Evolutionary conservation across 2,888 invertebrate genomes (phyloP).

Genomic region (Stenurella melanura): DNA sequence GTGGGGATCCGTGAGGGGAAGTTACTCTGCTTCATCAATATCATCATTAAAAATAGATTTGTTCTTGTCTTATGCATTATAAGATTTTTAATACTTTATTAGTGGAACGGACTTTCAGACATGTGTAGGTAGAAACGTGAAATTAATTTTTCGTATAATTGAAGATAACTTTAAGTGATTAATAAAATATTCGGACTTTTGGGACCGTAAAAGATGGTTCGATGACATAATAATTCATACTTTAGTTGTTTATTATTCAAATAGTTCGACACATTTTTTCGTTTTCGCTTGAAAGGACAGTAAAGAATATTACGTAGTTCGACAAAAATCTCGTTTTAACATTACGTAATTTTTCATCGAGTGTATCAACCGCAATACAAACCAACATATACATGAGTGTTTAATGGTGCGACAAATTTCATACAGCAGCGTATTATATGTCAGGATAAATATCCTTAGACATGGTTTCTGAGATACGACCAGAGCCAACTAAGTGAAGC

Average conservation of each 20-base stretch:
- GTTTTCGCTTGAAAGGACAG: background rate
- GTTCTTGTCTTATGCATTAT: no score
- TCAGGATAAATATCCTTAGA: conserved; percentile 71
- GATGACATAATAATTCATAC: background rate
- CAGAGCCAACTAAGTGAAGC: conserved; percentile 71
- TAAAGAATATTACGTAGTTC: conserved; percentile 14
- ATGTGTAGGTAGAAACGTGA: no score
- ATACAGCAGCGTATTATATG: conserved; percentile 72
- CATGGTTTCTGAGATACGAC: conserved; percentile 69
- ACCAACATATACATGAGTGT: conserved; percentile 68
- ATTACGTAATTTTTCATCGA: conserved; percentile 49
- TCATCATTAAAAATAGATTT: no score
- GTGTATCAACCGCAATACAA: conserved; percentile 61
- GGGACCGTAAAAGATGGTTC: background rate
- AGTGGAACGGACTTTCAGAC: no score
- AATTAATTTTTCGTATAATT: no score
- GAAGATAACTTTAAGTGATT: no score
- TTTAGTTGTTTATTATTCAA: background rate
- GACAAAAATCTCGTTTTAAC: conserved; percentile 41
- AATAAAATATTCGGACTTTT: no score
- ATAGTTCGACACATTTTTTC: background rate
- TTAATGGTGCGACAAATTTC: conserved; percentile 74
- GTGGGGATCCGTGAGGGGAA: no score
- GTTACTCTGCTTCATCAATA: no score
- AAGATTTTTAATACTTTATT: no score